Base-by-base conservation (phyloP, 2,113 vertebrate species). In the Austrofundulus limnaeus region DNA sequence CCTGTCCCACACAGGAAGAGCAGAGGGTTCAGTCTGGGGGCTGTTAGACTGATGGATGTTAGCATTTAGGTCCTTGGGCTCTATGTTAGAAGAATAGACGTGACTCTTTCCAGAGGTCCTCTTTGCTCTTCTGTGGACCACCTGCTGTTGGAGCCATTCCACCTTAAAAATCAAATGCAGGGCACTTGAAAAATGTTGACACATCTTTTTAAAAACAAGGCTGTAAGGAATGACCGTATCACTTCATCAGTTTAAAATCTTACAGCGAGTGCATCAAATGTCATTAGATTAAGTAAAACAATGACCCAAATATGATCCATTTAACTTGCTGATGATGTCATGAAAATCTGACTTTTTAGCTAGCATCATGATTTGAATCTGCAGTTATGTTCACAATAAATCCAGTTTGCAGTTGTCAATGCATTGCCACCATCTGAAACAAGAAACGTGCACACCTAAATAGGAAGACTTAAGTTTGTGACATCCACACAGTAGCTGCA, bases 91-190 rank as follows among this genome's bases (percentile, higher is more conserved):
- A 38, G 66, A 63, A 38, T 51, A 52, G 37, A 77, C 45, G 43
- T 52, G 60, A 56, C 71, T 78, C 69, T 80, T 70, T 88, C 92
- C 92, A 83, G 92, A 93, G 86, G 88, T 94, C 76, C 95, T 93
- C 86, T 96, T 97, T 50, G 76, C 90, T 81, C 96, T 94, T 75
- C 83, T 94, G 70, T 92, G 94, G 59, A 96, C 90, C 81, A 94
- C 92, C 89, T 98, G 97, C 70, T 98, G 96, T 77, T 98, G 93
- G 77, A 97, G 92, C 97, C 96, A 98, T 70, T 96, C 90, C 91
- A 99, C 96, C 97, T 98, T 87, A 60, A 85, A 66, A 88, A 61
- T 20, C 23, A 79, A 71, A 66, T 34, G 61, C 19, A 14, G 17
- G 16, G 20, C 12, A 42, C 19, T 53, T 59, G 14, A 5, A 20